These are phyloP conservation scores for Pantherophis alleghaniensis DNA, from an alignment of 2,797 vertebrate species.

Conservation along the genomic window DNA sequence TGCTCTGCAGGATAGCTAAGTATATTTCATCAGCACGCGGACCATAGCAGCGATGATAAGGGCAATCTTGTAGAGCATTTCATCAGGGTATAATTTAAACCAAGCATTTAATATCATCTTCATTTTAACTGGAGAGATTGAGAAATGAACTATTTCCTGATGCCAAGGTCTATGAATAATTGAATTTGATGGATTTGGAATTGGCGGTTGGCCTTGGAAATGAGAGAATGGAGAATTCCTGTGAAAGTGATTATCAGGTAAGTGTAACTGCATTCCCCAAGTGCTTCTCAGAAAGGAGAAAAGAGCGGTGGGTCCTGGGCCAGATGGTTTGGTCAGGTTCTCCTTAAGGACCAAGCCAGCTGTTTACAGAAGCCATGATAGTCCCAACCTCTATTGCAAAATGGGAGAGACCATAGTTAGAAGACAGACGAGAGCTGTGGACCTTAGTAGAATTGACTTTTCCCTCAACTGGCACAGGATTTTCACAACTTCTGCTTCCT, in stretches of 20 bases:
- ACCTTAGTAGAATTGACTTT: background rate
- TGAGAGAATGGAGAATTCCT: background rate
- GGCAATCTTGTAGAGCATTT: background rate
- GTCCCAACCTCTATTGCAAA: background rate
- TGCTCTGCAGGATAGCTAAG: background rate
- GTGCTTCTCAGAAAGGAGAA: background rate
- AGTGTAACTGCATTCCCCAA: background rate
- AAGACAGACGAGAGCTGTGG: too few species aligned
- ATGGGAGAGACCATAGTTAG: background rate
- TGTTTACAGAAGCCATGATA: background rate
- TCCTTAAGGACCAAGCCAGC: background rate
- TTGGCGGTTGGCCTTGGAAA: background rate
- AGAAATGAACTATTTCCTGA: background rate
- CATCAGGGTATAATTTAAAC: background rate
- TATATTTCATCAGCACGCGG: background rate
- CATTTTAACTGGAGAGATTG: constrained; percentile 5
- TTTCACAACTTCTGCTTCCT: background rate
- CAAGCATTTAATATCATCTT: background rate
- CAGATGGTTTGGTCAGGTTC: too few species aligned
- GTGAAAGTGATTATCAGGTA: background rate
- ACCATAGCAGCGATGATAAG: background rate
- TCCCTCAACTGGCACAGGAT: background rate
- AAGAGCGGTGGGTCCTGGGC: background rate
- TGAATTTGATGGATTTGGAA: background rate
- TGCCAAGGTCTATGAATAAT: background rate